phyloP scores from a whole-genome alignment of 1,140 invertebrate genomes.

The Fopius arisanus region DNA sequence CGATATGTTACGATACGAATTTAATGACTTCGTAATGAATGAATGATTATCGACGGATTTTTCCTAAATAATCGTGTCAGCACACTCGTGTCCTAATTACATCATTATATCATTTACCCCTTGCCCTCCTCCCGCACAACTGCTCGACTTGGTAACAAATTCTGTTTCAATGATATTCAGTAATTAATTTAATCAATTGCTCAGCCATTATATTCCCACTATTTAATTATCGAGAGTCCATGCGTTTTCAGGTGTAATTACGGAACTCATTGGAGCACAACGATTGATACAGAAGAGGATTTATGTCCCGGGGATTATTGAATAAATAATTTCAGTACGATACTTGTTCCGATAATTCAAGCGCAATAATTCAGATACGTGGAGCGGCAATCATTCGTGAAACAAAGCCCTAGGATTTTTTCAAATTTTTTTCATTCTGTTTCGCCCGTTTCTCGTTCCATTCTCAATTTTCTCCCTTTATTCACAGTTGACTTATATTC shows the following conservation, averaged over 20 bases:
- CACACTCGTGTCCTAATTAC: no score
- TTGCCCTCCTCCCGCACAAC: not conserved
- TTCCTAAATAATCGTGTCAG: no score
- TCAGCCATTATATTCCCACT: not conserved
- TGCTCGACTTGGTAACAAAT: not conserved
- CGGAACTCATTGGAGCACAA: not conserved
- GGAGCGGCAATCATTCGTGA: not conserved
- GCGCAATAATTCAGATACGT: not conserved
- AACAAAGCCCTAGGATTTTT: not conserved
- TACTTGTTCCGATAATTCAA: not conserved
- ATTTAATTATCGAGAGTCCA: slow-evolving; percentile 15
- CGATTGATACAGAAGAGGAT: not conserved
- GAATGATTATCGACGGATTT: no score
- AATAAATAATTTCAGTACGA: not conserved
- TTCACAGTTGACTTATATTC: not conserved
- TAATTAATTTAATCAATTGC: slow-evolving; percentile 11
- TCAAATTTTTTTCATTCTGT: not conserved
- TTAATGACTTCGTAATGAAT: no score
- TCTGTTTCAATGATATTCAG: not conserved
- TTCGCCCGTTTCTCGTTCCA: not conserved
- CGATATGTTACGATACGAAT: no score
- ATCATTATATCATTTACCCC: not conserved
- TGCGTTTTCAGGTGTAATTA: slow-evolving; percentile 15
- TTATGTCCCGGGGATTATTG: not conserved
- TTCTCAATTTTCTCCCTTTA: not conserved